These are phyloP conservation scores for Gallinago media DNA, from an alignment of 2,113 vertebrate genomes.

Conservation along the genomic window DNA sequence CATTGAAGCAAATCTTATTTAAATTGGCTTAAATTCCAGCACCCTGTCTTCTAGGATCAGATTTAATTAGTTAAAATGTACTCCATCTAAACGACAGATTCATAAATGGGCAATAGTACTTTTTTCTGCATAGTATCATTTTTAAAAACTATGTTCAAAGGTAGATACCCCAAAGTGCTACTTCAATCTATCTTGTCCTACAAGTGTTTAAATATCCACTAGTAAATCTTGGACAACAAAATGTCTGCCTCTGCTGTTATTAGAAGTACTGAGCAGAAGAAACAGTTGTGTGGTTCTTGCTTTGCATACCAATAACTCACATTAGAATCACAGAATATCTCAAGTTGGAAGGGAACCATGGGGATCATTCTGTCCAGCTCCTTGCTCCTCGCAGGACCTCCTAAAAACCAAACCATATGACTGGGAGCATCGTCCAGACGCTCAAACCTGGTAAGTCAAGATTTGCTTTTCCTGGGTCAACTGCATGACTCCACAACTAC, in stretches of 20 bases:
- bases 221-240: neutral
- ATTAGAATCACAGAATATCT: neutral
- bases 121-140: neutral
- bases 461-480: neutral
- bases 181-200: neutral
- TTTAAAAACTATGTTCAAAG: neutral
- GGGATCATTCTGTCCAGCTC: neutral
- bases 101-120: neutral
- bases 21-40: constrained; percentile 16
- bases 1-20: constrained; percentile 31
- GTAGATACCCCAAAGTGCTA: neutral
- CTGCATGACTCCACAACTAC: neutral
- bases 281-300: neutral
- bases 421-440: fast-evolving
- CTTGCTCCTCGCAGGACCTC: fast-evolving
- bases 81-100: neutral
- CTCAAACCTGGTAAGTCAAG: neutral
- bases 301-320: neutral
- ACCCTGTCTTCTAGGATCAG: neutral
- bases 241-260: neutral
- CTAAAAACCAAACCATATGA: neutral
- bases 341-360: neutral
- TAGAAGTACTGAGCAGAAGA: neutral
- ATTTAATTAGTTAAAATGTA: constrained; percentile 5
- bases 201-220: neutral